Conservation (phyloP, 2,797 vertebrate species). For the Aeoliscus strigatus region DNA sequence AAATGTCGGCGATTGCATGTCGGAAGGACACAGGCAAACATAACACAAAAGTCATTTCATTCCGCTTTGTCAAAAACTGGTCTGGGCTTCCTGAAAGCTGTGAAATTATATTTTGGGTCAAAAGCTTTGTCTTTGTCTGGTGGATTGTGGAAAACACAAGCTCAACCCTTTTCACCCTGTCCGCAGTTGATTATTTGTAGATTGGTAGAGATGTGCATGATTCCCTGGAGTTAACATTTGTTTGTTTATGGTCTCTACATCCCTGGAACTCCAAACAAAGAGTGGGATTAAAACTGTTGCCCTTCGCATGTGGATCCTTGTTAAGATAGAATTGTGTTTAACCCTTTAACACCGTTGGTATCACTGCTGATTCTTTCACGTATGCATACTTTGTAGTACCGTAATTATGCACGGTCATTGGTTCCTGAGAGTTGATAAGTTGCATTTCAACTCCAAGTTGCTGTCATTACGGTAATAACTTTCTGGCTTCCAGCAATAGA, state of each 20-base stretch:
- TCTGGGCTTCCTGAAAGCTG: neutral
- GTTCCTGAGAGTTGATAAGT: too few relatives aligned
- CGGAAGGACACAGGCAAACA: too few relatives aligned
- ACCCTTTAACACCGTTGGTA: too few relatives aligned
- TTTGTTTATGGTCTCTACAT: slow-evolving; percentile 19
- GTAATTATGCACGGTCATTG: too few relatives aligned
- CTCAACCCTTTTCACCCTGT: slow-evolving; percentile 28
- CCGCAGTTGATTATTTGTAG: slow-evolving; percentile 37
- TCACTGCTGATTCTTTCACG: too few relatives aligned
- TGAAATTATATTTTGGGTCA: slow-evolving; percentile 29
- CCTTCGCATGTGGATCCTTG: slow-evolving; percentile 33
- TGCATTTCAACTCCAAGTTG: too few relatives aligned
- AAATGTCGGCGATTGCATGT: too few relatives aligned
- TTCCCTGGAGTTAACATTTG: neutral
- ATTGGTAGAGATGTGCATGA: slow-evolving; percentile 50
- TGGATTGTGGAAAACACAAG: slow-evolving; percentile 11
- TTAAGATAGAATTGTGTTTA: slow-evolving; percentile 1
- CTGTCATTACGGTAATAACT: too few relatives aligned
- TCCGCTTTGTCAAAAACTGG: slow-evolving; percentile 3
- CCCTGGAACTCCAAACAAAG: slow-evolving; percentile 17
- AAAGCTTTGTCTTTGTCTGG: slow-evolving; percentile 47
- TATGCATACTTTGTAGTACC: too few relatives aligned
- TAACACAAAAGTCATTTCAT: too few relatives aligned
- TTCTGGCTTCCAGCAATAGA: too few relatives aligned
- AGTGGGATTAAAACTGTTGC: neutral